Evolutionary conservation across 2,888 invertebrate species (phyloP), one percentile per base, ranked within the genome.

Genomic region (Coelinius sp.): DNA sequence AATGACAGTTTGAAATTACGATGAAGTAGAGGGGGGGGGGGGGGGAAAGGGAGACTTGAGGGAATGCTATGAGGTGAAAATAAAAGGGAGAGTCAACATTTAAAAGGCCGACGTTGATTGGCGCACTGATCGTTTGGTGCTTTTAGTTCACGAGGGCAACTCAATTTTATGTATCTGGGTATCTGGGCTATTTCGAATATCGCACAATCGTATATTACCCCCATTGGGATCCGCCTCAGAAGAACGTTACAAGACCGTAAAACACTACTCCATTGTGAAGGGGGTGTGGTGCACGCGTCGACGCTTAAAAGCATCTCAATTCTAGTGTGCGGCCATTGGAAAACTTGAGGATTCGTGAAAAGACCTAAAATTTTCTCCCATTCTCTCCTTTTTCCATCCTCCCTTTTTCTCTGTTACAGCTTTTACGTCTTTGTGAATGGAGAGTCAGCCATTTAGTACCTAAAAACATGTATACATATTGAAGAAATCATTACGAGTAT

Each of bases 71-170:
- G 35, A 31, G 31, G 17, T 20, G 35, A 17, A 31, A 31, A 17
- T 27, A 59, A 31, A 31, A 62, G 59, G 12, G 63, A 67, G 20
- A 65, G 68, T 64, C 52, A 66, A 63, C 66, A 64, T 71, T 77
- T 77, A 77, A 79, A 79, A 75, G 74, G 74, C 73, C 65, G 70
- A 71, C 69, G 77, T 77, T 76, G 78, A 79, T 79, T 79, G 79
- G 79, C 72, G 77, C 71, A 64, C 65, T 70, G 73, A 74, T 75
- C 74, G 77, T 77, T 77, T 71, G 2, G 59, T 62, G 46, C 52
- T 71, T 52, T 67, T 59, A 14, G 44, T 59, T 24, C 31, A 25
- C 64, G 68, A 68, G 73, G 63, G 38, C 68, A 68, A 44, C 27
- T 17, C 52, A 25, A 49, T 41, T 68, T 67, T 59, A 35, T 35